Evolutionary conservation across 2,113 vertebrate species (phyloP), one percentile per base, ranked within the genome.

Genomic region (Brachyhypopomus gauderio): DNA sequence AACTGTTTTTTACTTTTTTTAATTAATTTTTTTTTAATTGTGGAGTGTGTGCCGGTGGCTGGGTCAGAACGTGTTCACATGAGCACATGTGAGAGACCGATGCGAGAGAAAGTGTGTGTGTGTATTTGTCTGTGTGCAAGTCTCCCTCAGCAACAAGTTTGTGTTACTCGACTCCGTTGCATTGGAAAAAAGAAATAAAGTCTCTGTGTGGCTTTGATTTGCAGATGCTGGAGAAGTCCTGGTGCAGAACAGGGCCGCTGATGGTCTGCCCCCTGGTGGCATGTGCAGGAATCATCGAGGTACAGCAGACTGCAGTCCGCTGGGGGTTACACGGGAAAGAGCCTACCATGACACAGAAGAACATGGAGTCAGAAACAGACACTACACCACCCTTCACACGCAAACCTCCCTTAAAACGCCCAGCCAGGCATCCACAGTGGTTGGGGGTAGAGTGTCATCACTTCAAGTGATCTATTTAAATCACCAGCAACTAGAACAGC

Each of bases 241-340:
- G 58, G 80, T 81, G 80, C 67, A 77, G 73, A 80, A 77, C 41
- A 80, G 78, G 83, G 73, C 58, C 1, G 64, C 58, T 69, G 72
- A 72, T 69, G 45, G 45, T 52, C 45, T 52, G 71, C 73, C 71
- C 59, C 60, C 60, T 25, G 59, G 38, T 58, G 62, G 85, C 14
- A 62, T 59, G 85, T 88, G 77, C 55, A 60, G 77, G 84, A 59
- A 94, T 98, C 97, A 99, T 92, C 97, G 97, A 85, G 96, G 97
- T 86, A 97, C 96, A 82, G 94, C 95, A 87, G 97, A 96, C 93
- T 96, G 97, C 89, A 98, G 95, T 92, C 95, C 96, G 87, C 96
- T 94, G 92, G 97, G 93, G 87, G 96, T 94, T 92, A 96, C 96
- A 88, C 96, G 95, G 91, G 96, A 95, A 88, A 96, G 94, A 91